Evolutionary conservation across 2,113 vertebrate genomes (phyloP).

Genomic region (Pimephales promelas): DNA sequence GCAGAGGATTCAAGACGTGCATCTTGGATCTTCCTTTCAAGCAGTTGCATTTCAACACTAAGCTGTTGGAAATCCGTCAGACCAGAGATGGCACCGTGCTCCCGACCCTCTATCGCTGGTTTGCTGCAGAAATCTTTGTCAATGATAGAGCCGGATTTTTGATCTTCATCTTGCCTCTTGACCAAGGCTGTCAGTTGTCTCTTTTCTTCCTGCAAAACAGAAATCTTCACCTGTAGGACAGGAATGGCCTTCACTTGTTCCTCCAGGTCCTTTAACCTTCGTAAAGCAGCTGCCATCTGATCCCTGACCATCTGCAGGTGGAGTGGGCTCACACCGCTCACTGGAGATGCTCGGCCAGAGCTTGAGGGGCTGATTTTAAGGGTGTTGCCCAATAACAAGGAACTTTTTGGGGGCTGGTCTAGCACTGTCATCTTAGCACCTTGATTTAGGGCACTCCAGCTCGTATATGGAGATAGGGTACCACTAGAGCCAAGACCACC

Average conservation of each 20-base stretch:
- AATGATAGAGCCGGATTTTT: slow-evolving; percentile 49
- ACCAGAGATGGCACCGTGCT: slow-evolving; percentile 73
- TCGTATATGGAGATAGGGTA: slow-evolving; percentile 85
- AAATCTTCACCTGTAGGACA: slow-evolving; percentile 93
- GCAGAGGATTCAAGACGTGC: slow-evolving; percentile 69
- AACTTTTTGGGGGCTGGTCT: slow-evolving; percentile 71
- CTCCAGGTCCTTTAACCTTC: slow-evolving; percentile 92
- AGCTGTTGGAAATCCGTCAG: slow-evolving; percentile 84
- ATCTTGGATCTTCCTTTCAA: slow-evolving; percentile 85
- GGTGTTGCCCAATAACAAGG: slow-evolving; percentile 83
- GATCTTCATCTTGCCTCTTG: slow-evolving; percentile 75
- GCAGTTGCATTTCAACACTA: slow-evolving; percentile 84
- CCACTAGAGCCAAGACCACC: slow-evolving; percentile 87
- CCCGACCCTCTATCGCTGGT: slow-evolving; percentile 57
- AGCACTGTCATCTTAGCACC: slow-evolving; percentile 73
- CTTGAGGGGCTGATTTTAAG: slow-evolving; percentile 87
- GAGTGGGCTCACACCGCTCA: slow-evolving; percentile 81
- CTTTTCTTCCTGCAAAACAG: slow-evolving; percentile 94
- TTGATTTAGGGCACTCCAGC: slow-evolving; percentile 77
- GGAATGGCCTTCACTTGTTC: slow-evolving; percentile 97
- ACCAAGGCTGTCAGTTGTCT: slow-evolving; percentile 84
- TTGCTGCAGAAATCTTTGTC: slow-evolving; percentile 1
- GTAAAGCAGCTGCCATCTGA: slow-evolving; percentile 95
- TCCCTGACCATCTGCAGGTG: slow-evolving; percentile 94
- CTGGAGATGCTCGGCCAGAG: slow-evolving; percentile 86